Evolutionary conservation across 2,888 invertebrate species (phyloP).

Genomic region (Halictus quadricinctus): DNA sequence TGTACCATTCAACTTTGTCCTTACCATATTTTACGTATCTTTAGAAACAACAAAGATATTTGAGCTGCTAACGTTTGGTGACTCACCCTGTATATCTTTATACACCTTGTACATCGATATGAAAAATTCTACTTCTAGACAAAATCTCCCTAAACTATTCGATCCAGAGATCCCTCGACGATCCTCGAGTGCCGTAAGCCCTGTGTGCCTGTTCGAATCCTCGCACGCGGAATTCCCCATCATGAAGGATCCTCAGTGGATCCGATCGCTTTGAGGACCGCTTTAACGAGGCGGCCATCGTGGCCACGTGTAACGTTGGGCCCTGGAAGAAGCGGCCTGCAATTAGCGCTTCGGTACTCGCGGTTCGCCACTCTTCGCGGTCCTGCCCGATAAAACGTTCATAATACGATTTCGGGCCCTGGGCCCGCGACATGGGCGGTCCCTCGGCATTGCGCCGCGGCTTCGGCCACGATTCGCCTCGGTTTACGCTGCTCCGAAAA

Average conservation of each 20-base stretch:
- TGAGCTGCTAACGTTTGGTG: no score
- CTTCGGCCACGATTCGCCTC: constrained; percentile 45
- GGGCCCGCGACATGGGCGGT: constrained; percentile 74
- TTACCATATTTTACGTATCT: no score
- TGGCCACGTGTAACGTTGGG: constrained; percentile 46
- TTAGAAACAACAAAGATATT: no score
- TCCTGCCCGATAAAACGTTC: constrained; percentile 71
- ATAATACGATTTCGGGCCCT: constrained; percentile 68
- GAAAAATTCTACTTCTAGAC: no score
- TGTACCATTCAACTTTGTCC: no score
- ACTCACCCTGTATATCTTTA: no score
- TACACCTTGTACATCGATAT: no score
- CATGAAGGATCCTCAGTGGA: constrained; percentile 28
- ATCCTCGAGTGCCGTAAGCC: no score
- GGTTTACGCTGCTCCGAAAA: constrained; percentile 49
- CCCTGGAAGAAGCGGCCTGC: constrained; percentile 53
- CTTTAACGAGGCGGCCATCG: constrained; percentile 67
- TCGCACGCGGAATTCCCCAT: constrained; percentile 51
- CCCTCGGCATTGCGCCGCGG: constrained; percentile 22
- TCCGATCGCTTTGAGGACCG: constrained; percentile 57
- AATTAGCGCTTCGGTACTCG: constrained; percentile 73
- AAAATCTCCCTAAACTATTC: no score
- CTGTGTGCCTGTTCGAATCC: constrained; percentile 19
- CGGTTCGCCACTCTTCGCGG: constrained; percentile 69
- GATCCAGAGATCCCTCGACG: background rate